These are phyloP conservation scores for Cromileptes altivelis DNA, from an alignment of 2,113 vertebrate species.

Conservation along the genomic window DNA sequence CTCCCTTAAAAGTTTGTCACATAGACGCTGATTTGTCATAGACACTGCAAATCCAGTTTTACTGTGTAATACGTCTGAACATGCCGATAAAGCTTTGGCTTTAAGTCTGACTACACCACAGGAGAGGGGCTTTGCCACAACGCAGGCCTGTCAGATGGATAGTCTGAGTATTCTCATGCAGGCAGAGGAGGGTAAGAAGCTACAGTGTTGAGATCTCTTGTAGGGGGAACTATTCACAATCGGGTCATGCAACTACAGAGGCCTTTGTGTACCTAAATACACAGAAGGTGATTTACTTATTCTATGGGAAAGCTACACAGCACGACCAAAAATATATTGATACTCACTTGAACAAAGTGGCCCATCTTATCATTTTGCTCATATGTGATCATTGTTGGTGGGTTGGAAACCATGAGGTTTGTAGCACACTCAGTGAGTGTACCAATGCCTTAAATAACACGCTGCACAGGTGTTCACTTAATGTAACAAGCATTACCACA, in stretches of 20 bases:
- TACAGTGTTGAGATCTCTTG: neutral
- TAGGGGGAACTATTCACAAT: neutral
- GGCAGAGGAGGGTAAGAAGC: neutral
- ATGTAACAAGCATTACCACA: neutral
- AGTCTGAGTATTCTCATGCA: conserved; percentile 11
- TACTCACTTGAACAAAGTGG: neutral
- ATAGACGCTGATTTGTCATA: conserved; percentile 74
- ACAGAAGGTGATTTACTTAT: neutral
- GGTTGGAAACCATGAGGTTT: neutral
- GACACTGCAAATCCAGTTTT: conserved; percentile 78
- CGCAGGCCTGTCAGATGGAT: conserved; percentile 58
- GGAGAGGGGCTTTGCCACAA: conserved; percentile 73
- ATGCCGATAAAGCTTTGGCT: conserved; percentile 65
- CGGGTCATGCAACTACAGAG: conserved; percentile 2
- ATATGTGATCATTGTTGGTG: neutral
- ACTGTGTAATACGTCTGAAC: conserved; percentile 76
- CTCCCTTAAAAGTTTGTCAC: conserved; percentile 72
- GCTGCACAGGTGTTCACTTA: neutral
- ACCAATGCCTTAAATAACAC: neutral
- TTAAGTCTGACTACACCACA: conserved; percentile 68
- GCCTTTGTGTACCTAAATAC: conserved; percentile 15
- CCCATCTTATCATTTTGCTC: too few species aligned
- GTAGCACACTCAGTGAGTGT: neutral
- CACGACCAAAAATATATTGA: neutral
- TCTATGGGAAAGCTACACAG: neutral